Evolutionary conservation across 2,113 vertebrate genomes (phyloP), one percentile per base, ranked within the genome.

Genomic region (Oncorhynchus tshawytscha): DNA sequence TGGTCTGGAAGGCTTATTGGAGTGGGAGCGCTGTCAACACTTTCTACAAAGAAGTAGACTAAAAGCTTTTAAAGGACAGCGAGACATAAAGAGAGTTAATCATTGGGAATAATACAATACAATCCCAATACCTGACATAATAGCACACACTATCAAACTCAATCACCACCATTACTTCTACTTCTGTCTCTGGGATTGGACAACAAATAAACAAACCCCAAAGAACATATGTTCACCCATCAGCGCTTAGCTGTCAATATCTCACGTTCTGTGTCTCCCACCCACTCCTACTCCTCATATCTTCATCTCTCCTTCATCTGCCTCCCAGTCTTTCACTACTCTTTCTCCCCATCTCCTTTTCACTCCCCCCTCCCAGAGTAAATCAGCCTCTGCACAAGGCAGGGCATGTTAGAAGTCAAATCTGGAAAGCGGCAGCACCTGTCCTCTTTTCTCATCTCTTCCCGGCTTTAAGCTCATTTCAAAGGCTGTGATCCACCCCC

Each of bases 391-490:
- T 11, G 24, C 25, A 66, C 8, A 64, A 22, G 59, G 22, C 39
- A 45, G 9, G 8, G 39, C 39, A 45, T 45, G 39, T 62, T 7
- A 7, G 6, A 62, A 62, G 59, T n/a, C 4, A 62, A 62, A 62
- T 62, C 18, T 62, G n/a, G 59, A 62, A 22, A 71, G 48, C 22
- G 48, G 1, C 54, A 34, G 66, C 15, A 69, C 15, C 74, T 62
- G 67, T 60, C 51, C 54, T 60, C 45, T 60, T 27, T 60, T 60
- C 71, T 72, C 70, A 31, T 59, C 25, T 60, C 54, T 18, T 22
- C 5, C 51, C 18, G 16, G 25, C 27, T 31, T 60, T 59, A 27
- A 72, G 29, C 70, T 72, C 70, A 65, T 77, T 70, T 77, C 75
- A 72, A 71, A 75, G 64, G 22, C 24, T 3, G 9, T n/a, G 54